Evolutionary conservation across 2,113 vertebrate genomes (phyloP).

Genomic region (Chascanopsetta lugubris): DNA sequence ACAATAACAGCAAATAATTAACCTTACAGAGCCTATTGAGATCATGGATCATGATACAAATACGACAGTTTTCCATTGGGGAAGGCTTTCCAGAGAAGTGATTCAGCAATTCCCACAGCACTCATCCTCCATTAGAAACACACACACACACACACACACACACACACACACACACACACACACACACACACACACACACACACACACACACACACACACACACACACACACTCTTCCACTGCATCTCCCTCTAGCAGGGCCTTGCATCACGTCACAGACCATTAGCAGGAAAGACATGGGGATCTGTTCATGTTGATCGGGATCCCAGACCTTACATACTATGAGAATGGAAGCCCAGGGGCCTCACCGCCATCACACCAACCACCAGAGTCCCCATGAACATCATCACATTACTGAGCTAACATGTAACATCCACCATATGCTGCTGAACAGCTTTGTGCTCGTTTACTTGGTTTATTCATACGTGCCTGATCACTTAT

Average conservation of each 20-base stretch:
- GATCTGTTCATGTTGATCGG: constrained; percentile 52
- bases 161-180: constrained; percentile 9
- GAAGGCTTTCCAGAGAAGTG: constrained; percentile 18
- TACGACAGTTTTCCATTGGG: neutral
- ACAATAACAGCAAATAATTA: too few species aligned
- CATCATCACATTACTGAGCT: too few species aligned
- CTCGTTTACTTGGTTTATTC: too few species aligned
- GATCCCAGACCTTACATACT: constrained; percentile 40
- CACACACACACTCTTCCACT: neutral
- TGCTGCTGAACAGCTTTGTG: too few species aligned
- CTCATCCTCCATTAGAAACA: neutral
- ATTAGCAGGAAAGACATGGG: constrained; percentile 52
- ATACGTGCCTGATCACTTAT: too few species aligned
- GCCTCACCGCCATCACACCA: constrained; percentile 9
- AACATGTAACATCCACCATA: too few species aligned
- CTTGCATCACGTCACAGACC: constrained; percentile 43
- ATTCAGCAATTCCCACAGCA: constrained; percentile 19
- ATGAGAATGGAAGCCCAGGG: constrained; percentile 37
- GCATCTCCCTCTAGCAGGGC: constrained; percentile 13
- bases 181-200: constrained; percentile 4
- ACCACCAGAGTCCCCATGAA: constrained; percentile 8
- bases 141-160: constrained; percentile 10
- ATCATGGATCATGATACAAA: too few species aligned
- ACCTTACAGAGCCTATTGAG: too few species aligned
- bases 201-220: constrained; percentile 9